Evolutionary conservation across 2,888 invertebrate species (phyloP).

Genomic region (Trachelus troglodyta): DNA sequence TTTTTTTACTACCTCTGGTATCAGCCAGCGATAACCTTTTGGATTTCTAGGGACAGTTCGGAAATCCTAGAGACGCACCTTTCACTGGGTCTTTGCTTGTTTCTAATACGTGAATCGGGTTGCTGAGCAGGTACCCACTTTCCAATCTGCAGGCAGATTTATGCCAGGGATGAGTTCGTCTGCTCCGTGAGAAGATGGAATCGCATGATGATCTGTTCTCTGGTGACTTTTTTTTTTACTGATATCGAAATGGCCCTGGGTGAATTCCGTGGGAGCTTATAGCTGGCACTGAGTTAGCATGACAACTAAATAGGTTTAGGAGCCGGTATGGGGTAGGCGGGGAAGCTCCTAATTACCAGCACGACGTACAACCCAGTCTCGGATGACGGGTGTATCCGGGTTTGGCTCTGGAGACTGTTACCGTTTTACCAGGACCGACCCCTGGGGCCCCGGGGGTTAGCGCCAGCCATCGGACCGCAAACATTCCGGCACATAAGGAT

Average conservation of each 20-base stretch:
- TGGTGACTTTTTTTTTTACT: neutral
- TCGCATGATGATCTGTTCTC: neutral
- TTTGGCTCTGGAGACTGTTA: slow-evolving; percentile 46
- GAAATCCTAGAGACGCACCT: neutral
- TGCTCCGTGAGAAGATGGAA: neutral
- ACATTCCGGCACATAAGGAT: neutral
- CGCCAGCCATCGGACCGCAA: slow-evolving; percentile 19
- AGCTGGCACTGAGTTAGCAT: slow-evolving; percentile 14
- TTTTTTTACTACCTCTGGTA: neutral
- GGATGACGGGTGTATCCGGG: slow-evolving; percentile 53
- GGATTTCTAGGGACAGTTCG: neutral
- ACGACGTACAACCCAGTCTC: slow-evolving; percentile 37
- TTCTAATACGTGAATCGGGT: neutral
- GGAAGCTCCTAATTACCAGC: slow-evolving; percentile 51
- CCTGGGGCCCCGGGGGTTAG: slow-evolving; percentile 22
- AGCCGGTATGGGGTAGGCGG: slow-evolving; percentile 32
- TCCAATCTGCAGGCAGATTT: neutral
- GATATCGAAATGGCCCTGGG: neutral
- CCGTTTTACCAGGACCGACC: slow-evolving; percentile 8
- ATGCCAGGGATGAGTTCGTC: neutral
- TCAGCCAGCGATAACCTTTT: neutral
- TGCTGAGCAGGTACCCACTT: neutral
- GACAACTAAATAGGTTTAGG: slow-evolving; percentile 43
- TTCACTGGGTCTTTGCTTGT: neutral
- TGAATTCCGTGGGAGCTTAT: neutral